A percentile compares a stretch with the other conserved stretches of the same genome.
phyloP scores from a whole-genome alignment of 2,113 vertebrate genomes.

The Candoia aspera region DNA sequence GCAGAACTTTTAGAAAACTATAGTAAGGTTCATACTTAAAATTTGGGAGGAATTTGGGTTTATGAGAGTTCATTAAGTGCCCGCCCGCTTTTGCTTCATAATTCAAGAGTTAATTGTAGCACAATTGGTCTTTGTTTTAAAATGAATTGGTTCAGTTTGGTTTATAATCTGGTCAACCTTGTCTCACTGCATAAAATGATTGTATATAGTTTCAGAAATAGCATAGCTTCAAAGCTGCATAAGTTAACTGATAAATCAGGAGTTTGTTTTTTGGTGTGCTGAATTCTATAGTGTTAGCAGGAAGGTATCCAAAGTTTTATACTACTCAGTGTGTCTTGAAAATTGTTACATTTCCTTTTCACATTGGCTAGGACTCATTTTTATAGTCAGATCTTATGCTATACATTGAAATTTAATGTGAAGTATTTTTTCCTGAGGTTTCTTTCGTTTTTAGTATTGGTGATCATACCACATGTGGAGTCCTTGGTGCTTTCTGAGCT shows the following conservation, averaged over 20 bases:
- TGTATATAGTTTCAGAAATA: conserved; percentile 10
- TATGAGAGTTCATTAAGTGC: background rate
- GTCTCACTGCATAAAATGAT: background rate
- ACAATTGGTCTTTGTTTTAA: rapidly evolving
- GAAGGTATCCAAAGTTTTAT: conserved; percentile 39
- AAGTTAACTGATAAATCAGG: background rate
- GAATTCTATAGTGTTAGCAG: conserved; percentile 12
- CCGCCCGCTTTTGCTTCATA: background rate
- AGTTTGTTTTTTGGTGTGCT: conserved; percentile 11
- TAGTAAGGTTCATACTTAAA: background rate
- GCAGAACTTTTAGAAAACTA: too few relatives aligned
- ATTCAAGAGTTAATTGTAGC: background rate
- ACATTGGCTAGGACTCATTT: conserved; percentile 13
- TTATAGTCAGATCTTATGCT: background rate
- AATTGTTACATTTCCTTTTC: conserved; percentile 24
- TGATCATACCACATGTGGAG: background rate
- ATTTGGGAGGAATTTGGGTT: background rate
- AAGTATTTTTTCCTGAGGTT: conserved; percentile 16
- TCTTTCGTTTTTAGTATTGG: background rate
- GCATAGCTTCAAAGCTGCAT: background rate
- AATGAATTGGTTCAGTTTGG: background rate
- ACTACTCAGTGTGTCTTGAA: conserved; percentile 7
- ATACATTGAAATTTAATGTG: conserved; percentile 30
- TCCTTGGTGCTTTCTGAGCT: too few relatives aligned
- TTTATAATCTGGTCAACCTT: background rate